phyloP scores from a whole-genome alignment of 2,113 vertebrate species.

The Pseudopipra pipra region DNA sequence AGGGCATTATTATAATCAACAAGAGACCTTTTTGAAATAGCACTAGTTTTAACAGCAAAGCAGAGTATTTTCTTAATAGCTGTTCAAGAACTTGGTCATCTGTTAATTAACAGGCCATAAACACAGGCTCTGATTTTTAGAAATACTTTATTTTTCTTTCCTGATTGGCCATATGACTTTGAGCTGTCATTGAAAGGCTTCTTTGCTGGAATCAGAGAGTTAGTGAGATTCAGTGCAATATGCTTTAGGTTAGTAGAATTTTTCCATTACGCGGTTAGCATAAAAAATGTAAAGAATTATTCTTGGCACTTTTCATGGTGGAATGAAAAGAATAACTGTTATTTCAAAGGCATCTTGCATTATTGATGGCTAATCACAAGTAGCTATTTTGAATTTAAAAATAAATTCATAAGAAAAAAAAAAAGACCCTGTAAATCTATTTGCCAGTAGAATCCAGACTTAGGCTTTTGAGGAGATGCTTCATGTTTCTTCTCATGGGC shows the following conservation, averaged over 20 bases:
- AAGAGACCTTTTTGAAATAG: background rate
- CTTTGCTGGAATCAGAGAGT: background rate
- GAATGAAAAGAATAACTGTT: background rate
- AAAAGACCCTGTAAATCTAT: background rate
- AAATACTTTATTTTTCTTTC: background rate
- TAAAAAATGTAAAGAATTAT: background rate
- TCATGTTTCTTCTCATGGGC: background rate
- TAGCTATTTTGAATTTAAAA: background rate
- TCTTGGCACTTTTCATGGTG: background rate
- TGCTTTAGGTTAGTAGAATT: background rate
- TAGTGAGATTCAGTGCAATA: background rate
- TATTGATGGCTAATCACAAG: background rate
- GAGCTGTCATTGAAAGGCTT: constrained; percentile 10
- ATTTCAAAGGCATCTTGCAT: background rate
- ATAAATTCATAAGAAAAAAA: background rate
- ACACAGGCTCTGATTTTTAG: background rate
- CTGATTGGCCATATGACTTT: background rate
- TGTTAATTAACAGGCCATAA: background rate
- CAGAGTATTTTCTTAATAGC: background rate
- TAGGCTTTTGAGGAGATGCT: background rate
- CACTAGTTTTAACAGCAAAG: background rate
- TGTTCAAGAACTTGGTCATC: background rate
- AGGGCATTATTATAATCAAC: background rate
- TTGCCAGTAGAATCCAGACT: background rate
- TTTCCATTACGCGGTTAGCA: background rate